Base-by-base conservation (phyloP, 2,888 invertebrate genomes). In the Mesopsocus fuscifrons region DNA sequence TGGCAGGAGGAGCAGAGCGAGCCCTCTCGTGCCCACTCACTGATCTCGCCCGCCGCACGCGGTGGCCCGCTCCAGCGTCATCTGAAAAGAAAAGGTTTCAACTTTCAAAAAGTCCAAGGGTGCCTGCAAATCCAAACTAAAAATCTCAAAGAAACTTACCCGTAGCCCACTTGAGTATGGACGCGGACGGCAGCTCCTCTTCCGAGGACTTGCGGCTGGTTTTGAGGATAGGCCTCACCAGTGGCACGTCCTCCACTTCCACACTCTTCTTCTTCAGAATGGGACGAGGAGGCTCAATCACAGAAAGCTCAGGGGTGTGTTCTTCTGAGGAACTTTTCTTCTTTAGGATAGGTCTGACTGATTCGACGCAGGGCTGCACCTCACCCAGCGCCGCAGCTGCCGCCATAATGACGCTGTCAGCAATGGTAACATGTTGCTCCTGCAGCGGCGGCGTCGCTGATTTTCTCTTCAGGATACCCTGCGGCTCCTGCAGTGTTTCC, bases 231-330 rank as follows among this genome's bases (percentile, higher is more conserved):
- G 85, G 81, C 54, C 71, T 74, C 53, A 71, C 75, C 0, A 77
- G 77, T 50, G 72, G 68, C 41, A 78, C 77, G 51, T 77, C 81
- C 40, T 74, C 77, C 52, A 46, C 46, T 18, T 55, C 56, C 43
- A 63, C 63, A 1, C 77, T 77, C 58, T 88, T 87, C 64, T 89
- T 89, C 62, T 88, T 88, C 31, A 88, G 59, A 54, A 88, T 88
- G 3, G 88, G 87, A 59, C 62, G 58, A 2, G 65, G 64, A 51
- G 51, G 57, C 9, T 49, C 51, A 26, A 43, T 43, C n/a, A 20
- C 17, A 13, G 38, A 20, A 5, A 38, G 11, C 8, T 43, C 41
- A 6, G 18, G 23, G 8, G 46, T 41, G 48, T 68, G 59, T 55
- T 79, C 78, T 54, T 79, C 78, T 3, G 74, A 71, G 52, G 76